These are phyloP conservation scores for Carcharodon carcharias DNA, from an alignment of 2,797 vertebrate genomes.

Conservation along the genomic window DNA sequence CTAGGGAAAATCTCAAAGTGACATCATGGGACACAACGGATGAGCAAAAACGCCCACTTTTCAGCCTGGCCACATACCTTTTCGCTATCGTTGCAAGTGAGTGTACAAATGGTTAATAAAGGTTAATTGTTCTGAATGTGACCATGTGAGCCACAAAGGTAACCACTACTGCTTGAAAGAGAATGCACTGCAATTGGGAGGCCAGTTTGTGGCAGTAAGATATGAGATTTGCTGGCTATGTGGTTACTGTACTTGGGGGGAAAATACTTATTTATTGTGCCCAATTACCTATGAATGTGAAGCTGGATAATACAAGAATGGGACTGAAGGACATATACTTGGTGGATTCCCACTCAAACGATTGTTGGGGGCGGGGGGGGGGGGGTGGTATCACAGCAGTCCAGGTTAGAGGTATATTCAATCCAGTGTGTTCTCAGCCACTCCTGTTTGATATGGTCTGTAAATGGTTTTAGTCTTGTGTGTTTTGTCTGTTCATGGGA, in stretches of 20 bases:
- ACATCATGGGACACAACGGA: neutral
- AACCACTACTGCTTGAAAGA: neutral
- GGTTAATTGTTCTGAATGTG: neutral
- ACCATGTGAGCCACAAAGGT: neutral
- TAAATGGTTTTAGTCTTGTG: neutral
- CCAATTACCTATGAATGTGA: neutral
- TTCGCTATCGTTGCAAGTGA: too few relatives aligned
- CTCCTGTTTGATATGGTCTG: neutral
- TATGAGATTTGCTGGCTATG: neutral
- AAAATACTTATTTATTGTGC: neutral
- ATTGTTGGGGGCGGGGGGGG: too few relatives aligned
- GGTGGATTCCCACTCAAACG: neutral
- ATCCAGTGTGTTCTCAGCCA: neutral
- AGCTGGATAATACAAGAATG: neutral
- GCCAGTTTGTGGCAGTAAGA: neutral
- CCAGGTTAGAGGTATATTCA: neutral
- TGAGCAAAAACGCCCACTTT: neutral
- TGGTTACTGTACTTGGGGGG: neutral
- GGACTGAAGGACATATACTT: neutral
- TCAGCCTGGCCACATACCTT: neutral
- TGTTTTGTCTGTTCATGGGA: neutral
- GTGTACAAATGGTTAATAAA: too few relatives aligned
- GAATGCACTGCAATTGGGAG: neutral
- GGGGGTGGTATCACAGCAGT: neutral
- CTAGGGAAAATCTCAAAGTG: neutral